phyloP scores from a whole-genome alignment of 2,888 invertebrate genomes.

The Spilarctia lutea region DNA sequence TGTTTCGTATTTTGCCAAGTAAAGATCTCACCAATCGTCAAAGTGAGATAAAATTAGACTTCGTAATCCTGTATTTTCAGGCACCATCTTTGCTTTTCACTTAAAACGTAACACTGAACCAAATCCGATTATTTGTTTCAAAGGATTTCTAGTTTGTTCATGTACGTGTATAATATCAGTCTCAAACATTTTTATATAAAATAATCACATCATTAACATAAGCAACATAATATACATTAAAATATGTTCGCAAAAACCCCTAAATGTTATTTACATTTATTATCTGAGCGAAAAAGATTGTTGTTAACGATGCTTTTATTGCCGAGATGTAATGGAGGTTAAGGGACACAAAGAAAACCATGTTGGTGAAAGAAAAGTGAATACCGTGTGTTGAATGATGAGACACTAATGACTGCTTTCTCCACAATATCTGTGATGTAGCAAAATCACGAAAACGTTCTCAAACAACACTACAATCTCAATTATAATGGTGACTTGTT shows the following conservation, averaged over 20 bases:
- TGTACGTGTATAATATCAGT: neutral
- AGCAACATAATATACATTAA: slow-evolving; percentile 10
- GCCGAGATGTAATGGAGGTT: slow-evolving; percentile 19
- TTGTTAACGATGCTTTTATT: slow-evolving; percentile 20
- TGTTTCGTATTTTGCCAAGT: neutral
- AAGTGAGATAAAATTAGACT: neutral
- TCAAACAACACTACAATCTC: neutral
- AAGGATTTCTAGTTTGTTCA: neutral
- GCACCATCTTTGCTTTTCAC: neutral
- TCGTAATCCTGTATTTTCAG: neutral
- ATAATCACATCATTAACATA: slow-evolving; percentile 14
- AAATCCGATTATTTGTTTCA: neutral
- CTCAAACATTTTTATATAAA: slow-evolving; percentile 12
- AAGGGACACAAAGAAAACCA: slow-evolving; percentile 6
- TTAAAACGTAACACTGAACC: neutral
- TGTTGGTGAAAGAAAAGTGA: slow-evolving; percentile 22
- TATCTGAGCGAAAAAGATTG: slow-evolving; percentile 14
- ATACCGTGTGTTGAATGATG: slow-evolving; percentile 1
- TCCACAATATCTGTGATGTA: slow-evolving; percentile 1
- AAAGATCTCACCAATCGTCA: neutral
- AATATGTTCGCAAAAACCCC: slow-evolving; percentile 14
- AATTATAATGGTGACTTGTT: neutral
- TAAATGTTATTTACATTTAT: slow-evolving; percentile 23
- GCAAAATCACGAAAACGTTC: neutral
- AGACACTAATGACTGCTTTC: slow-evolving; percentile 20